Percentiles rank a stretch among this genome's conserved stretches.
Evolutionary conservation across 2,797 vertebrate species (phyloP).

Genomic region (Vespertilio murinus): DNA sequence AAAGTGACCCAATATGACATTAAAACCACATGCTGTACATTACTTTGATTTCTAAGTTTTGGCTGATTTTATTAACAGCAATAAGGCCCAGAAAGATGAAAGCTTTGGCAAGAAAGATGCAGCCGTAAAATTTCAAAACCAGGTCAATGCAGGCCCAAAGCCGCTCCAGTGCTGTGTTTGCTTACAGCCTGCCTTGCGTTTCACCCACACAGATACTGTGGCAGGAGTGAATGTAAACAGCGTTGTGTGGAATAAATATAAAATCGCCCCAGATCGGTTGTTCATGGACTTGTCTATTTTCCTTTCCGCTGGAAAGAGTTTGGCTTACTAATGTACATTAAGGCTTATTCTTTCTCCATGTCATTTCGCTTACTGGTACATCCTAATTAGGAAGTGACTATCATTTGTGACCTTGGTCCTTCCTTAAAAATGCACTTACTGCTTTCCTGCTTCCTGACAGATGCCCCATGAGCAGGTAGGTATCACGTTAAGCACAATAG

Average conservation of each 20-base stretch:
- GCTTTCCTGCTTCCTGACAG: background rate
- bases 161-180: background rate
- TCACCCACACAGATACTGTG: background rate
- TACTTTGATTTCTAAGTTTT: constrained; percentile 7
- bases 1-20: background rate
- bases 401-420: background rate
- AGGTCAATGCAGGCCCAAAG: background rate
- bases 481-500: background rate
- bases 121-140: background rate
- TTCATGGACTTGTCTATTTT: background rate
- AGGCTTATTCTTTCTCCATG: background rate
- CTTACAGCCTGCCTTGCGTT: background rate
- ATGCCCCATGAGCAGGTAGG: background rate
- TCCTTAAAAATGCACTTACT: background rate
- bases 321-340: background rate
- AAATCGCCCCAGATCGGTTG: background rate
- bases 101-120: background rate
- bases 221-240: background rate
- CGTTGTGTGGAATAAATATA: background rate
- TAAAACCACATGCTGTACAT: background rate
- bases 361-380: background rate
- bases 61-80: background rate
- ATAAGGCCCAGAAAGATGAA: background rate
- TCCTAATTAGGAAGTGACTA: constrained; percentile 26
- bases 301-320: background rate